Base-by-base conservation (phyloP, 2,113 vertebrate species). In the Takifugu bimaculatus region DNA sequence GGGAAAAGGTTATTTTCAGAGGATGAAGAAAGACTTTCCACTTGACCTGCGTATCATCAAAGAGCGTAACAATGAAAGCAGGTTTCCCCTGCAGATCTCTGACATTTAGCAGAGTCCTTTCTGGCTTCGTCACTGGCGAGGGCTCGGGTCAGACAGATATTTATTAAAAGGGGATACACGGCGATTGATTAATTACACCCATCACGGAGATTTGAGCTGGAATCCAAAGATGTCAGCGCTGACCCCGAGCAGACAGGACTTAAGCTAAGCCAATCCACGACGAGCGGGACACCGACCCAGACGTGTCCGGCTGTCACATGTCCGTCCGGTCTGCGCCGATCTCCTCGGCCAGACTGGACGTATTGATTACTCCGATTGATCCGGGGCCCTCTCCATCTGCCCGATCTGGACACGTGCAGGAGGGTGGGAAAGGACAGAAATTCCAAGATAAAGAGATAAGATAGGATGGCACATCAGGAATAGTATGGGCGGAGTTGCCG, bases 351-450 rank as follows among this genome's bases (percentile, higher is more conserved):
- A 73, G 83, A 86, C 77, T 82, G 79, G 60, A 68, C 42, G 63
- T 88, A 88, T 91, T 85, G 85, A 90, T 90, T 78, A 39, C 57
- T 42, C 50, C 54, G 79, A 89, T 88, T 88, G 89, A 90, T 88
- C 81, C 53, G 60, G 45, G 74, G 68, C 76, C 71, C 72, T 45
- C 77, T 88, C 89, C 88, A 89, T 89, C 87, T 90, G 88, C 79
- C 70, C 74, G 77, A 81, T 80, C 77, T 75, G 58, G 60, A 61
- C 35, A 39, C 35, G 4, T 2, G 35, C 35, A 39, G 35, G 11
- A 39, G 35, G 35, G 35, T 39, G 35, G 9, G 35, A 67, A 70
- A 61, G 57, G 42, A 57, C 35, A 71, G 72, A 57, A 28, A 44
- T 56, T 48, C 9, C 2, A 63, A 75, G 69, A 82, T 74, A 76